Percentiles rank a stretch among this genome's conserved stretches.
Evolutionary conservation across 2,797 vertebrate species (phyloP).

Genomic region (Lagorchestes hirsutus): DNA sequence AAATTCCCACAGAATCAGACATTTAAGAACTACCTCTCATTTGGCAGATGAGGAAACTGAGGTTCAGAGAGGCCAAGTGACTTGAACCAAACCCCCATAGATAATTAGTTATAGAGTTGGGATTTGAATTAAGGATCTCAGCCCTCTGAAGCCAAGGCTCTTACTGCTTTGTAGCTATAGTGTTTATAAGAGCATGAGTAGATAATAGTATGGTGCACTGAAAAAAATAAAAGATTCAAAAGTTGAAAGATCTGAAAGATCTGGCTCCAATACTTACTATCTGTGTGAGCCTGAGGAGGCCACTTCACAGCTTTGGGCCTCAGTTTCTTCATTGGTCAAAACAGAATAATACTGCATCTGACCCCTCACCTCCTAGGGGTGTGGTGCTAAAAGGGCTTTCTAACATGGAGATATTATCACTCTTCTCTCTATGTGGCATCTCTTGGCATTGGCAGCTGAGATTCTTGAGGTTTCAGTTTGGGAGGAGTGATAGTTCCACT

Average conservation of each 20-base stretch:
- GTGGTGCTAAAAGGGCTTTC: neutral
- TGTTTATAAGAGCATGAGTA: neutral
- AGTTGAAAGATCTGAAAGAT: neutral
- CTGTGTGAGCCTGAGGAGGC: neutral
- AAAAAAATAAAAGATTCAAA: neutral
- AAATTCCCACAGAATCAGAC: neutral
- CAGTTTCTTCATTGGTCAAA: neutral
- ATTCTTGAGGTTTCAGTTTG: neutral
- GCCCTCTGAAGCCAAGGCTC: neutral
- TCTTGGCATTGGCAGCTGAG: neutral
- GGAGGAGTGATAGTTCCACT: neutral
- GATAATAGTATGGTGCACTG: neutral
- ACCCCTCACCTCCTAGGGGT: neutral
- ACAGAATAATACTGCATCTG: neutral
- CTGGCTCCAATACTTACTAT: neutral
- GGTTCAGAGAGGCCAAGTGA: neutral
- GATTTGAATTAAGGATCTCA: neutral
- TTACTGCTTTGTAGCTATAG: neutral
- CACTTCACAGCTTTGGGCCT: neutral
- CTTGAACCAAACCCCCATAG: neutral
- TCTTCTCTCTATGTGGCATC: neutral
- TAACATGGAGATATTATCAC: neutral
- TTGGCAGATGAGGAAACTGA: neutral
- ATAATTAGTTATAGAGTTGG: neutral
- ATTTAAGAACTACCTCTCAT: neutral